Percentiles rank a stretch among this genome's conserved stretches.
phyloP scores from a whole-genome alignment of 1,140 invertebrate species.

The Neelides sp. region DNA sequence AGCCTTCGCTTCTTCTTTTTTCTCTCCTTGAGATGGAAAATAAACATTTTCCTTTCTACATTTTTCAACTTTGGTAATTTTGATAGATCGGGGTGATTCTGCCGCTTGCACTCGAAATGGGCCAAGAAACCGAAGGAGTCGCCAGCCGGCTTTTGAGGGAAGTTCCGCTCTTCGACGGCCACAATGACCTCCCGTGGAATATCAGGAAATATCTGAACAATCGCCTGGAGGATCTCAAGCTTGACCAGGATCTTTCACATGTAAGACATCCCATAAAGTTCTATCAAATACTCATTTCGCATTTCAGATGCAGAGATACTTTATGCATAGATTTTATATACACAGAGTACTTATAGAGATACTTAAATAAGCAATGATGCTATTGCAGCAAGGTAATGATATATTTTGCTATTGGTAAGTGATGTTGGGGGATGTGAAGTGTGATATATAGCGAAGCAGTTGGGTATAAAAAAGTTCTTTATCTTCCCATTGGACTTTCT shows the following conservation, averaged over 20 bases:
- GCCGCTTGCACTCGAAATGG: too few species aligned
- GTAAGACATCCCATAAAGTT: slow-evolving; percentile 23
- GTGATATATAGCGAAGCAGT: neutral
- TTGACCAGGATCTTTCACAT: slow-evolving; percentile 33
- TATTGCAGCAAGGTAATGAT: neutral
- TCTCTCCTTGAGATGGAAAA: neutral
- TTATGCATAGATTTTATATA: neutral
- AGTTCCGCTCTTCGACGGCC: slow-evolving; percentile 33
- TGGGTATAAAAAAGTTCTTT: neutral
- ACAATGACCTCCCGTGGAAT: slow-evolving; percentile 42
- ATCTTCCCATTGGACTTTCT: neutral
- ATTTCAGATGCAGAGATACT: neutral
- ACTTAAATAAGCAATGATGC: neutral
- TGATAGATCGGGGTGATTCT: too few species aligned
- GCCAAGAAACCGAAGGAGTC: too few species aligned
- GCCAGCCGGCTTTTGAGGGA: neutral
- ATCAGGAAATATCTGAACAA: slow-evolving; percentile 37
- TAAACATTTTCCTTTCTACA: neutral
- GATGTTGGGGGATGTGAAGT: neutral
- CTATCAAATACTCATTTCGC: neutral
- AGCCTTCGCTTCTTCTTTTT: too few species aligned
- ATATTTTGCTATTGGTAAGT: neutral
- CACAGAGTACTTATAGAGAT: neutral
- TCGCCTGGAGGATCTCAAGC: slow-evolving; percentile 36
- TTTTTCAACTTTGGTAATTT: too few species aligned